These are phyloP conservation scores for Drosophila koepferae DNA, from an alignment of 2,888 invertebrate species.

Conservation along the genomic window DNA sequence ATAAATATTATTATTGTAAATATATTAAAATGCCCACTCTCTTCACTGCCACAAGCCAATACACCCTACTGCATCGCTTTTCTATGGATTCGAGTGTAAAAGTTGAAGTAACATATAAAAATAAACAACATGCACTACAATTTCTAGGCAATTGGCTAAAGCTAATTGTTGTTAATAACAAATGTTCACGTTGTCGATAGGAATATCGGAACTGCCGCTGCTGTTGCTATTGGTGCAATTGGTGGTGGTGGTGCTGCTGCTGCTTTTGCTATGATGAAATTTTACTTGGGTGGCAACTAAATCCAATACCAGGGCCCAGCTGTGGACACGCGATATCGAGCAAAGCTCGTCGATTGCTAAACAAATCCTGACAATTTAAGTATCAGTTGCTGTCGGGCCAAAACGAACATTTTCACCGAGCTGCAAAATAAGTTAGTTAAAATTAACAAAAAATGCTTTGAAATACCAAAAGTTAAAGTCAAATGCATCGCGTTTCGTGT, in stretches of 20 bases:
- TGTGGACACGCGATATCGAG: slow-evolving; percentile 9
- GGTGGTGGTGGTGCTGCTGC: neutral
- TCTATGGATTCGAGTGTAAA: neutral
- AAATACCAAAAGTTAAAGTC: slow-evolving; percentile 36
- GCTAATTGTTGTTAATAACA: slow-evolving; percentile 75
- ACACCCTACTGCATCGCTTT: neutral
- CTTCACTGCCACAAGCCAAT: neutral
- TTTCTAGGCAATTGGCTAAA: slow-evolving; percentile 44
- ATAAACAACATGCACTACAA: slow-evolving; percentile 44
- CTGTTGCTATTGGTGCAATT: neutral
- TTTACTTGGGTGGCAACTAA: slow-evolving; percentile 12
- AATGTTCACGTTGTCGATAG: slow-evolving; percentile 33
- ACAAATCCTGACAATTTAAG: neutral
- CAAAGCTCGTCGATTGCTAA: neutral
- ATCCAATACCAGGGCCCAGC: neutral
- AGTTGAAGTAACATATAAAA: slow-evolving; percentile 19
- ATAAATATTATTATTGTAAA: neutral
- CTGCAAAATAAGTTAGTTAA: neutral
- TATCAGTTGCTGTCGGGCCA: slow-evolving; percentile 6
- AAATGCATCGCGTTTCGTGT: slow-evolving; percentile 56
- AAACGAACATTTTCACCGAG: slow-evolving; percentile 3
- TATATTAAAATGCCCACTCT: neutral
- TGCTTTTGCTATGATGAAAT: neutral
- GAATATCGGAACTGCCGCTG: slow-evolving; percentile 19
- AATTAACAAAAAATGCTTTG: slow-evolving; percentile 12